Evolutionary conservation across 2,113 vertebrate species (phyloP).

Genomic region (Condylura cristata): DNA sequence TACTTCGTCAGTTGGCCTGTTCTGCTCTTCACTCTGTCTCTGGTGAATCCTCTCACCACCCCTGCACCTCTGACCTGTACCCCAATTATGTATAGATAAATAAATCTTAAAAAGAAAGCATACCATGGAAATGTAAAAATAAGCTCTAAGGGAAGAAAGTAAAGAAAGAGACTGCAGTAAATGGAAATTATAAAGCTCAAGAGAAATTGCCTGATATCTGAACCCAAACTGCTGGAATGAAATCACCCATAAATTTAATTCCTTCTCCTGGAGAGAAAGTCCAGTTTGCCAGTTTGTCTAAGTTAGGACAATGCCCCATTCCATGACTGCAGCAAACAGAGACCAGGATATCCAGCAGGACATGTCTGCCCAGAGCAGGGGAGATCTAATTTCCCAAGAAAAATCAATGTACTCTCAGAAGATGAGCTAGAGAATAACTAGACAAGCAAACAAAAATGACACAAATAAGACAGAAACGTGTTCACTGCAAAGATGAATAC

Average conservation of each 20-base stretch:
- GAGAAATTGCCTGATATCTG: neutral
- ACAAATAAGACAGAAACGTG: neutral
- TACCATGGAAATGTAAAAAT: neutral
- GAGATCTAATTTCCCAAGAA: neutral
- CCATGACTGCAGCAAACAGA: neutral
- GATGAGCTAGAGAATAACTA: neutral
- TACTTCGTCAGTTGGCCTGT: no score
- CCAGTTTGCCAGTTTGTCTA: neutral
- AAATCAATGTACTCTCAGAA: neutral
- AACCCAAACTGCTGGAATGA: neutral
- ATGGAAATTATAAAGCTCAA: neutral
- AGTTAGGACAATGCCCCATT: neutral
- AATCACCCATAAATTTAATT: neutral
- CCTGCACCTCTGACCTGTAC: no score
- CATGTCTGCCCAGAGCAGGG: neutral
- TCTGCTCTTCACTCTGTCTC: no score
- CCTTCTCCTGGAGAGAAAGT: neutral
- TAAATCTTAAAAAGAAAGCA: no score
- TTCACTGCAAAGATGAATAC: neutral
- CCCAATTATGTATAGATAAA: no score
- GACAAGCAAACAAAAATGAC: neutral
- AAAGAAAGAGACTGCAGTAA: neutral
- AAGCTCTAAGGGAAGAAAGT: neutral
- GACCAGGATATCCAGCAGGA: neutral
- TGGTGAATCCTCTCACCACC: no score